Evolutionary conservation across 2,113 vertebrate species (phyloP).

Genomic region (Atherinomorus stipes): DNA sequence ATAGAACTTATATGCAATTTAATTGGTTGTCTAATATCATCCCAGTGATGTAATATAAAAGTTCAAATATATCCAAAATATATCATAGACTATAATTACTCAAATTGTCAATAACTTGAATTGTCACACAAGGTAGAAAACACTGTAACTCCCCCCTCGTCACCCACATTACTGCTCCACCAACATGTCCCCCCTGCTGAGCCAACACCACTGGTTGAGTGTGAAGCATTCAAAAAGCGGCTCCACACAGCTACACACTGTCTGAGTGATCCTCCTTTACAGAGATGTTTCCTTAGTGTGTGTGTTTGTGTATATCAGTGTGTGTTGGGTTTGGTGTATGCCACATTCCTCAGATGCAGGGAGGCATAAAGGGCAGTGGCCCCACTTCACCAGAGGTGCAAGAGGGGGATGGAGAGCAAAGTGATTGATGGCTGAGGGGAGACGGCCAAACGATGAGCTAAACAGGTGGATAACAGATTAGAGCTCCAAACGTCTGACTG

Average conservation of each 20-base stretch:
- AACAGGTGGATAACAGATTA: constrained; percentile 52
- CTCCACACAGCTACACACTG: constrained; percentile 29
- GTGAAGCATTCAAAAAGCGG: constrained; percentile 43
- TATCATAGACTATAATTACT: neutral
- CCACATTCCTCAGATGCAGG: constrained; percentile 75
- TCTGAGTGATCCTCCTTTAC: constrained; percentile 35
- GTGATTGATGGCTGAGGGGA: constrained; percentile 57
- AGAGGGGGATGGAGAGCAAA: constrained; percentile 51
- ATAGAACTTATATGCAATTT: too few relatives aligned
- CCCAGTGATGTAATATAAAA: too few relatives aligned
- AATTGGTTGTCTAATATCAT: too few relatives aligned
- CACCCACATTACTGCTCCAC: neutral
- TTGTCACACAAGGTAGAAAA: neutral
- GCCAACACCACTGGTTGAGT: constrained; percentile 45
- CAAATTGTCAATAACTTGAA: neutral
- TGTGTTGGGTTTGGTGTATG: constrained; percentile 38
- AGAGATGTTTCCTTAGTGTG: constrained; percentile 43
- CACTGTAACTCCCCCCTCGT: neutral
- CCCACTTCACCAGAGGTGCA: constrained; percentile 72
- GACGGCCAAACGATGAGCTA: constrained; percentile 7
- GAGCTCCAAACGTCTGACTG: neutral
- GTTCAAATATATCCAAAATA: neutral
- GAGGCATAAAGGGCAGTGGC: constrained; percentile 68
- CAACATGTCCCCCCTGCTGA: constrained; percentile 35
- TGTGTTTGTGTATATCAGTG: constrained; percentile 42